Conservation (phyloP, 2,888 invertebrate genomes). For the Hirtodrosophila alboralis region DNA sequence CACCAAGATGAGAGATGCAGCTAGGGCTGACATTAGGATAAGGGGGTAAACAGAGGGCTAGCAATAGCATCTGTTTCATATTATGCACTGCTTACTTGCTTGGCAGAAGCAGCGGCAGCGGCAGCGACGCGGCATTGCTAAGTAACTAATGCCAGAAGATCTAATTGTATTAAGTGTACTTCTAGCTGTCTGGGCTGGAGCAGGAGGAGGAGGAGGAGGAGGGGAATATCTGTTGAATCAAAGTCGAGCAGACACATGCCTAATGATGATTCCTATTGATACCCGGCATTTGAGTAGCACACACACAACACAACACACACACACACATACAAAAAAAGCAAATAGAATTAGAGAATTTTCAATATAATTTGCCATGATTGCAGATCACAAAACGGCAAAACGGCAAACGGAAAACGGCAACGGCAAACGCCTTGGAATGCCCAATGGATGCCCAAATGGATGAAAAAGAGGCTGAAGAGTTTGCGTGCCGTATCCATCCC, state of each 20-base stretch:
- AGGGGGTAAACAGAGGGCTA: constrained; percentile 1
- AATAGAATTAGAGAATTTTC: constrained; percentile 52
- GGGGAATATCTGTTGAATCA: constrained; percentile 16
- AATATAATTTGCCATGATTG: constrained; percentile 62
- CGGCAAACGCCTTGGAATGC: constrained; percentile 56
- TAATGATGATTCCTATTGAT: constrained; percentile 35
- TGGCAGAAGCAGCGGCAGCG: too few relatives aligned
- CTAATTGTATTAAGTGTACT: constrained; percentile 63
- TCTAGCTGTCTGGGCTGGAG: constrained; percentile 51
- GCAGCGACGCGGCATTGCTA: constrained; percentile 21
- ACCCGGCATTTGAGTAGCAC: constrained; percentile 24
- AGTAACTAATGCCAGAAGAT: constrained; percentile 55
- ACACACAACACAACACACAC: too few relatives aligned
- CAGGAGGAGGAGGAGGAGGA: too few relatives aligned
- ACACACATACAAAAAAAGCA: constrained; percentile 11
- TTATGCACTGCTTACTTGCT: constrained; percentile 53
- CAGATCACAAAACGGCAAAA: constrained; percentile 55
- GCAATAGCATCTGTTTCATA: constrained; percentile 67
- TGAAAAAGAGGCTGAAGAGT: constrained; percentile 23
- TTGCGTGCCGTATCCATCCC: constrained; percentile 42
- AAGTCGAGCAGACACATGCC: constrained; percentile 20
- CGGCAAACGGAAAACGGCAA: constrained; percentile 49
- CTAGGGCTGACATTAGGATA: neutral
- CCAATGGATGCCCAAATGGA: constrained; percentile 20
- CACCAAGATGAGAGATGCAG: constrained; percentile 15